Evolutionary conservation across 2,797 vertebrate species (phyloP), one percentile per base, ranked within the genome.

Genomic region (Pristis pectinata): DNA sequence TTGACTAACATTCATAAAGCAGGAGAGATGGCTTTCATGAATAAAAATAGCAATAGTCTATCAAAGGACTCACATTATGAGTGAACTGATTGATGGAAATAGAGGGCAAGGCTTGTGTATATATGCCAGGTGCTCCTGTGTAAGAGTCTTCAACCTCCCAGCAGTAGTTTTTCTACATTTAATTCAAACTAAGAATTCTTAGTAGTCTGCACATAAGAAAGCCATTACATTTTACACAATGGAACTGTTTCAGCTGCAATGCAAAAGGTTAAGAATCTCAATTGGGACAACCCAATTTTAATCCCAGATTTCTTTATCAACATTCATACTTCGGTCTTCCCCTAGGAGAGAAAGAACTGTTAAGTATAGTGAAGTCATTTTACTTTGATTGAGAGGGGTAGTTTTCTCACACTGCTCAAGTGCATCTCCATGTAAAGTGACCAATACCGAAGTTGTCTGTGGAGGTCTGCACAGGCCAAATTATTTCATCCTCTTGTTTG

Each of bases 91-190:
- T 94, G 92, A 94, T 94, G 92, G 92, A 94, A 94, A 94, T 94
- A 94, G 92, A 94, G 92, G 92, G 92, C 92, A 94, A 94, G 92
- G 92, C 92, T 76, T 94, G 92, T 94, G 92, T 76, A 94, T 94
- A 76, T 94, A 94, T 94, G 92, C 92, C 92, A 72, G 92, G 92
- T 94, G 92, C 92, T 94, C 92, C 92, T 94, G 92, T 74, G 92
- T 94, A 94, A 94, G 92, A 94, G 92, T 94, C 92, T 94, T 94
- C 92, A 94, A 94, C 92, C 92, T 94, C 92, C 92, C 92, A 94
- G 92, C 92, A 94, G 92, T 94, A 94, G 92, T 94, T 94, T 94
- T 94, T 94, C 92, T 94, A 94, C 92, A 94, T 94, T 94, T 94
- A 94, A 94, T 94, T 94, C 70, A 94, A 94, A 94, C 92, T 94